Evolutionary conservation across 2,797 vertebrate genomes (phyloP), one percentile per base, ranked within the genome.

Genomic region (Peromyscus melanophrys): DNA sequence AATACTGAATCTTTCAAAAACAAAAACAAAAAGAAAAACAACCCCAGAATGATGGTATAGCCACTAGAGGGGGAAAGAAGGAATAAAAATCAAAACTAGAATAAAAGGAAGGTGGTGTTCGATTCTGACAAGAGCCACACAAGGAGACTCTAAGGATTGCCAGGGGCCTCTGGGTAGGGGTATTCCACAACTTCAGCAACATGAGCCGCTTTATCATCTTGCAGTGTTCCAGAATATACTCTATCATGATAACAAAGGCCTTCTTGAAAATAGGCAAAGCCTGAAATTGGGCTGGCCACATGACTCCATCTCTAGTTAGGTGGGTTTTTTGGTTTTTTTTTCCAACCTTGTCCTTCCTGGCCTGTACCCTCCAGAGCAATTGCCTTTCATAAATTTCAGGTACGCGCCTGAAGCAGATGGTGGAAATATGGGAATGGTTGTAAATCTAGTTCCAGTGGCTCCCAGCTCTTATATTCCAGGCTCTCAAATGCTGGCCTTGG

Each of bases 371-470:
- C 94, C 46, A 82, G 80, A 96, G 92, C 86, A 76, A 89, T 46
- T 84, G 89, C 46, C 40, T 97, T 92, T 96, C 95, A 92, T 94
- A 94, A 89, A 95, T 94, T 95, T 95, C 57, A 95, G 83, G 81
- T 87, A n/a, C 3, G 3, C 87, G 89, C 69, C 69, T 80, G 69
- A 57, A 96, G 81, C 89, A 93, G 96, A 84, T 94, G 89, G 95
- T 29, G 34, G 78, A 96, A 92, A 97, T 67, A 21, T 0, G 16
- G 89, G 59, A 71, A 89, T 0, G 4, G 81, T 63, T 82, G 31
- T 96, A 96, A 96, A 97, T 97, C 97, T 90, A 93, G 75, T 69
- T 31, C 67, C 89, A 2, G n/a, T 67, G 77, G 65, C 57, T 96
- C 80, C 78, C 12, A 55, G 89, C 52, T 67, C 71, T 92, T 65